A percentile compares a stretch with the other conserved stretches of the same genome.
phyloP scores from a whole-genome alignment of 2,797 vertebrate species.

The Scolopax bukidnonensis region DNA sequence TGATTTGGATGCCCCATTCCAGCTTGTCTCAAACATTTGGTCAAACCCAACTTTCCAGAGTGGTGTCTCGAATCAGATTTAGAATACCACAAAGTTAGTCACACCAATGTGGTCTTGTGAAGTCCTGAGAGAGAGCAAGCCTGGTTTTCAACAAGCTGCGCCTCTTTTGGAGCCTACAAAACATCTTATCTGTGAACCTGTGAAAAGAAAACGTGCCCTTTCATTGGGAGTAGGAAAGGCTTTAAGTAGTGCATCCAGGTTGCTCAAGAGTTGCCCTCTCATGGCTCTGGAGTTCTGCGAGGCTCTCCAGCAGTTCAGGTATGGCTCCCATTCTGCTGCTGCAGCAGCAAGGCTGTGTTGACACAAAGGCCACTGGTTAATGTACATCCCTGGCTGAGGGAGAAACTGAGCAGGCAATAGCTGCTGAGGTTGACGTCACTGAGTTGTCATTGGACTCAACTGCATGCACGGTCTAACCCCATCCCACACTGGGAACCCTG shows the following conservation, averaged over 20 bases:
- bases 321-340: background rate
- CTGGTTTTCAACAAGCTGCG: background rate
- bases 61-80: constrained; percentile 46
- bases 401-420: constrained; percentile 10
- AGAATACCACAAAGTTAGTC: constrained; percentile 54
- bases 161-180: background rate
- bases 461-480: background rate
- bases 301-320: background rate
- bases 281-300: background rate
- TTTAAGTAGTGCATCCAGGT: background rate
- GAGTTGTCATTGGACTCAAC: constrained; percentile 36
- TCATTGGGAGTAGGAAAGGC: background rate
- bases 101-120: constrained; percentile 36
- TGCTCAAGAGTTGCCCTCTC: background rate
- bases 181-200: background rate
- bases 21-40: constrained; percentile 37
- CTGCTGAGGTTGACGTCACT: constrained; percentile 33
- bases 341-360: constrained; percentile 3
- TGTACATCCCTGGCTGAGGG: background rate
- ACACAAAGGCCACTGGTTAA: constrained; percentile 11
- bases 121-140: constrained; percentile 1
- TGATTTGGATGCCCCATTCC: constrained; percentile 24
- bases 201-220: background rate
- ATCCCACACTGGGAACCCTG: constrained; percentile 33
- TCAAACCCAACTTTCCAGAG: constrained; percentile 54